phyloP scores from a whole-genome alignment of 2,113 vertebrate species.

The Meriones unguiculatus region DNA sequence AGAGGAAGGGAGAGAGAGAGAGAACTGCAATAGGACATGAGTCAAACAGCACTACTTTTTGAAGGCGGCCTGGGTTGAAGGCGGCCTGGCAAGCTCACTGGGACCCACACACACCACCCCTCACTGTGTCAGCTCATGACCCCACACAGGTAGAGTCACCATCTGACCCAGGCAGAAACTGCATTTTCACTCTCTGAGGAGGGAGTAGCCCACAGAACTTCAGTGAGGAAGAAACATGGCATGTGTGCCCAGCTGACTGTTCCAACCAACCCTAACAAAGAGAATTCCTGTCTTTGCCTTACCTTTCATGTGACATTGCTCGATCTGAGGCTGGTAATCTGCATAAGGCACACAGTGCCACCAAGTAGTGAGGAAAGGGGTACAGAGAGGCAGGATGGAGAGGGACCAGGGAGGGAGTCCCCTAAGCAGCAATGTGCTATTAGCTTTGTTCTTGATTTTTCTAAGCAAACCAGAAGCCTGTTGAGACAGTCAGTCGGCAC shows the following conservation, averaged over 20 bases:
- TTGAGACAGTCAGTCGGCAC: background rate
- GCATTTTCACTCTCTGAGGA: fast-evolving
- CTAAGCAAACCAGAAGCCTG: conserved; percentile 34
- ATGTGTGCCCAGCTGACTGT: background rate
- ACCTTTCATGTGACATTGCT: background rate
- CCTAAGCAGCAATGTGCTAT: background rate
- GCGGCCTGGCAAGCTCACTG: background rate
- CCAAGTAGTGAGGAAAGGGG: background rate
- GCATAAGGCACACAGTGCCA: background rate
- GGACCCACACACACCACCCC: background rate
- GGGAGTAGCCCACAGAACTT: fast-evolving
- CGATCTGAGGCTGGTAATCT: background rate
- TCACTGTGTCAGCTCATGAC: background rate
- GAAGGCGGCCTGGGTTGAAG: background rate
- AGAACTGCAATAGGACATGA: background rate
- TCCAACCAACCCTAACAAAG: background rate
- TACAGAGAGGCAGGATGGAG: background rate
- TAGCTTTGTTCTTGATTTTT: conserved; percentile 31
- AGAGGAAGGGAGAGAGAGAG: background rate
- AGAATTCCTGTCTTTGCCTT: background rate
- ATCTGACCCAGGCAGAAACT: background rate
- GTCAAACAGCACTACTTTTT: background rate
- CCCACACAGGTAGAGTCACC: background rate
- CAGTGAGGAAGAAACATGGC: fast-evolving
- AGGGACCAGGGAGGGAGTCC: background rate